Evolutionary conservation across 2,797 vertebrate genomes (phyloP), one percentile per base, ranked within the genome.

Genomic region (Spea hammondii): DNA sequence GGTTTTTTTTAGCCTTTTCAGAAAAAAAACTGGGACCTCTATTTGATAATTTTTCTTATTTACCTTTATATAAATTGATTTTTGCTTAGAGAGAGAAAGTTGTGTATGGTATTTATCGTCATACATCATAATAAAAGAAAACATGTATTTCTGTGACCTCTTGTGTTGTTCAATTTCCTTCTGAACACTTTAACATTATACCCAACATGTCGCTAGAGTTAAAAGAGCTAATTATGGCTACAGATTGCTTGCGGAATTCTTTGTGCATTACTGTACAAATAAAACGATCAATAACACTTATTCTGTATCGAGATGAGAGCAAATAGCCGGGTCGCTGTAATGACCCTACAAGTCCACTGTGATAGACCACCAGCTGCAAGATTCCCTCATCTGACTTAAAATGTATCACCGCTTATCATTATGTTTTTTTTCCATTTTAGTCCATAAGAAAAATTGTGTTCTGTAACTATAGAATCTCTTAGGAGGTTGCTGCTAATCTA

Each of bases 201-300:
- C 59, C 51, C 60, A 78, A 50, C 49, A 8, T 65, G 69, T 54
- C 11, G 9, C 69, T 45, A 47, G 47, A 3, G 11, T n/a, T 57
- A 46, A 66, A 46, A 5, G 32, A 10, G 51, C 70, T 71, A 71
- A 71, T 71, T 71, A 57, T 71, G 17, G 49, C 49, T 32, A 32
- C 54, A 60, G 47, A 73, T 66, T 79, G 17, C 50, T 66, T 51
- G 64, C 65, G 72, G 54, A 79, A 50, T 14, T 5, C 65, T 72
- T 14, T 50, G 14, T 44, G 14, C 71, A 55, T 74, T 67, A 79
- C 68, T 60, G 54, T 17, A 69, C 13, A 68, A 74, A 53, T 74
- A 54, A 68, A 74, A 74, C 65, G 51, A 65, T 78, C 76, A 65
- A 66, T 78, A 72, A 45, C 8, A 70, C 51, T 55, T 66, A 65